Percentiles rank a stretch among this genome's conserved stretches.
Conservation (phyloP, 2,113 vertebrate genomes). For the Balaenoptera acutorostrata region DNA sequence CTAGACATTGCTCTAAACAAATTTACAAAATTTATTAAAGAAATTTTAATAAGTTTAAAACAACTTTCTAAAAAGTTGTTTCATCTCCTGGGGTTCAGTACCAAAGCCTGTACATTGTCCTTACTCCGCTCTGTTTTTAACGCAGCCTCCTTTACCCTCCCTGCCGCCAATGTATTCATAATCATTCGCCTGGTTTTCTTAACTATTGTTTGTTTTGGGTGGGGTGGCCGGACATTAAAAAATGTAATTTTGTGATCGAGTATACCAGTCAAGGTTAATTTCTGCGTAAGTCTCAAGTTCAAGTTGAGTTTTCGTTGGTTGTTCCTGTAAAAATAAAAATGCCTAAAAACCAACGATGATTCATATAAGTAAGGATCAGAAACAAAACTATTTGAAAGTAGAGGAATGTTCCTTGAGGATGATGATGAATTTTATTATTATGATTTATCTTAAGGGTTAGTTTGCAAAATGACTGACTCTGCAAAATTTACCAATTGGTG, state of each 20-base stretch:
- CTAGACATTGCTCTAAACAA: not conserved
- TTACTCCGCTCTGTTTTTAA: not conserved
- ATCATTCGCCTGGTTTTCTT: not conserved
- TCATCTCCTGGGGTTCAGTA: not conserved
- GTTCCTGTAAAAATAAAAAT: slow-evolving; percentile 8
- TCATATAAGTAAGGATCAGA: not conserved
- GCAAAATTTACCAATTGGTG: not conserved
- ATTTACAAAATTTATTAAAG: not conserved
- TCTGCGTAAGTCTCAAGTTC: not conserved
- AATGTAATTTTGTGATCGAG: not conserved
- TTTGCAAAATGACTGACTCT: not conserved
- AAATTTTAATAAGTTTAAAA: slow-evolving; percentile 8
- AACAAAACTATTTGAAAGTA: not conserved
- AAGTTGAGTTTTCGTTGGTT: not conserved
- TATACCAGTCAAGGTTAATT: not conserved
- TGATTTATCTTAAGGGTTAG: not conserved
- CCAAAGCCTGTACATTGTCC: not conserved
- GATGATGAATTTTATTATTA: not conserved
- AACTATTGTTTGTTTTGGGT: not conserved
- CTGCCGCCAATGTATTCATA: not conserved
- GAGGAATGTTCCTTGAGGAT: not conserved
- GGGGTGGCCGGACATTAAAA: not conserved
- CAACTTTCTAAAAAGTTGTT: not conserved
- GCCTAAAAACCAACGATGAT: not conserved
- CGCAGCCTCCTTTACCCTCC: not conserved